Percentiles rank a stretch among this genome's conserved stretches.
These are phyloP conservation scores for Marasmarcha lunaedactyla DNA, from an alignment of 2,888 invertebrate genomes.

Conservation along the genomic window DNA sequence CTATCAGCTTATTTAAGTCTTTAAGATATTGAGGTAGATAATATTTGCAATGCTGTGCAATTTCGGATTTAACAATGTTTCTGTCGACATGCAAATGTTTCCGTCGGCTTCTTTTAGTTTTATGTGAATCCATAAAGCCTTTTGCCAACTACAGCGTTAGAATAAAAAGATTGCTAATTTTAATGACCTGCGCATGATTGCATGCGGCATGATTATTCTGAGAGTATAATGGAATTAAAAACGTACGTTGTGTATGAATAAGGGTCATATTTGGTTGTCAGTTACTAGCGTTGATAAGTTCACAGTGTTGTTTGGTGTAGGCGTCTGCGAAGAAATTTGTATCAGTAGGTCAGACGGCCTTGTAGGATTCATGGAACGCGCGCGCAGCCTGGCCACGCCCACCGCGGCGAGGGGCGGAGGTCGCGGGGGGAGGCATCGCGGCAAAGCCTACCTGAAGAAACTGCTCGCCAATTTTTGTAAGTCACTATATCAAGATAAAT, in stretches of 20 bases:
- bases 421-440: conserved; percentile 10
- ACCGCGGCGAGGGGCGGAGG: conserved; percentile 22
- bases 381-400: conserved; percentile 29
- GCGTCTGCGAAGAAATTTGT: conserved; percentile 22
- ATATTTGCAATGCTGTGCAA: too few relatives aligned
- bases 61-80: too few relatives aligned
- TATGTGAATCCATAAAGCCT: not conserved
- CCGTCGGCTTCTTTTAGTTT: not conserved
- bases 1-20: too few relatives aligned
- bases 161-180: not conserved
- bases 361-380: conserved; percentile 40
- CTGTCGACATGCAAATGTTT: too few relatives aligned
- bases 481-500: too few relatives aligned
- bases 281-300: not conserved
- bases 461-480: too few relatives aligned
- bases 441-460: not conserved
- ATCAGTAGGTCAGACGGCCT: conserved; percentile 46
- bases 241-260: not conserved
- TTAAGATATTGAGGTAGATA: too few relatives aligned
- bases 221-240: not conserved
- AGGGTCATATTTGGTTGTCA: not conserved
- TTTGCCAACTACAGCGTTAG: not conserved
- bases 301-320: not conserved
- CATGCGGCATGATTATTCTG: not conserved
- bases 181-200: not conserved